Conservation (phyloP, 2,113 vertebrate species). For the Coturnix japonica region DNA sequence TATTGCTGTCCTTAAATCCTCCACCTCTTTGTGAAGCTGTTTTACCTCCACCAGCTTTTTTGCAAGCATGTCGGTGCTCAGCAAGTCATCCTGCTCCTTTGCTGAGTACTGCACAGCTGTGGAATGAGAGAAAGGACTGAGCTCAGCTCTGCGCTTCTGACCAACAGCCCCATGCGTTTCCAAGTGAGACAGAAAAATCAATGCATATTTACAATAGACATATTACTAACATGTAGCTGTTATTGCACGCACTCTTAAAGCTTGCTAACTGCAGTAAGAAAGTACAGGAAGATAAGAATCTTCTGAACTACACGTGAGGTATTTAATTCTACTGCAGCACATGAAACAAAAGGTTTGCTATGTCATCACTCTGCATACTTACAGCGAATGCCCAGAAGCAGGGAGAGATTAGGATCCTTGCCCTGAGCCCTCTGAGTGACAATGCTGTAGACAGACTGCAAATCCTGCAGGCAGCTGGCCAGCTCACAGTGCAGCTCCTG, state of each 20-base stretch:
- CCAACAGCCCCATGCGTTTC: neutral
- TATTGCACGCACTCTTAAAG: neutral
- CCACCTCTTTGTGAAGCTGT: conserved; percentile 89
- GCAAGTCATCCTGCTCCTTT: conserved; percentile 81
- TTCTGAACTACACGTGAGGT: accelerated
- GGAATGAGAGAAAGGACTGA: conserved; percentile 31
- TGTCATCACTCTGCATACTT: conserved; percentile 42
- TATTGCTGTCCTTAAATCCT: conserved; percentile 91
- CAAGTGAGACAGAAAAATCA: neutral
- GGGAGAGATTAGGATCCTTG: conserved; percentile 93
- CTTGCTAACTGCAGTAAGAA: neutral
- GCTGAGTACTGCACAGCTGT: conserved; percentile 77
- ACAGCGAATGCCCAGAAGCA: conserved; percentile 94
- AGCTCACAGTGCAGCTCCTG: conserved; percentile 86
- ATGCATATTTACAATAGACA: neutral
- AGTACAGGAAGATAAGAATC: neutral
- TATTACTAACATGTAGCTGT: neutral
- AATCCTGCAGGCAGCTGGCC: conserved; percentile 87
- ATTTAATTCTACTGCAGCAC: neutral
- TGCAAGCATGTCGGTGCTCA: conserved; percentile 85
- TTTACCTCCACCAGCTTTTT: conserved; percentile 89
- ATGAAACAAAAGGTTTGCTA: neutral
- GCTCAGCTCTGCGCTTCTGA: neutral
- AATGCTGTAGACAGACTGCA: conserved; percentile 92
- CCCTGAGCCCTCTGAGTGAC: conserved; percentile 93